Percentiles rank a stretch among this genome's conserved stretches.
Evolutionary conservation across 2,797 vertebrate species (phyloP).

Genomic region (Ctenopoma kingsleyae): DNA sequence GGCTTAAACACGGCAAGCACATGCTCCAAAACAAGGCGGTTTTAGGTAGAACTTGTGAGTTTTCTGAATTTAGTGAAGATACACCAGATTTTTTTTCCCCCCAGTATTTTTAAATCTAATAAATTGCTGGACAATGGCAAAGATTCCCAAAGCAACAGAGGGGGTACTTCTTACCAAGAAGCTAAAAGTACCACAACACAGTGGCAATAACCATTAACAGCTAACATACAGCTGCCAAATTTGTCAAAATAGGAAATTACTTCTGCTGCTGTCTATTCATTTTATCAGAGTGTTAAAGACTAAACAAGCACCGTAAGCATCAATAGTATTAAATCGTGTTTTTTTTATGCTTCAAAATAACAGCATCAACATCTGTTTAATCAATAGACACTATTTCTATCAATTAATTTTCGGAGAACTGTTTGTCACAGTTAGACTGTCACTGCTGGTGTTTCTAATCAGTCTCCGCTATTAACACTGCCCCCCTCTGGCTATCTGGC

Average conservation of each 20-base stretch:
- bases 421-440: constrained; percentile 18
- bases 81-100: not conserved
- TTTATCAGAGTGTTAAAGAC: not conserved
- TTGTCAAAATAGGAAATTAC: not conserved
- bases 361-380: not conserved
- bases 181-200: constrained; percentile 6
- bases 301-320: not conserved
- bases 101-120: not conserved
- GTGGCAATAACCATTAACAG: not conserved
- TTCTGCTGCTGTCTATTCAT: not conserved
- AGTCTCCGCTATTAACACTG: constrained; percentile 66
- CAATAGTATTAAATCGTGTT: not conserved
- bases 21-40: constrained; percentile 12
- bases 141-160: not conserved
- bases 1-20: constrained; percentile 3
- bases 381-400: not conserved
- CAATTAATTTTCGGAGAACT: constrained; percentile 13
- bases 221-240: not conserved
- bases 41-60: not conserved
- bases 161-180: not conserved
- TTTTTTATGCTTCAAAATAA: constrained; percentile 6
- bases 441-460: constrained; percentile 38
- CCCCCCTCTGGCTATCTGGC: constrained; percentile 71
- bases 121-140: not conserved
- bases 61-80: not conserved